phyloP scores from a whole-genome alignment of 2,113 vertebrate species.

The Tragulus kanchil region DNA sequence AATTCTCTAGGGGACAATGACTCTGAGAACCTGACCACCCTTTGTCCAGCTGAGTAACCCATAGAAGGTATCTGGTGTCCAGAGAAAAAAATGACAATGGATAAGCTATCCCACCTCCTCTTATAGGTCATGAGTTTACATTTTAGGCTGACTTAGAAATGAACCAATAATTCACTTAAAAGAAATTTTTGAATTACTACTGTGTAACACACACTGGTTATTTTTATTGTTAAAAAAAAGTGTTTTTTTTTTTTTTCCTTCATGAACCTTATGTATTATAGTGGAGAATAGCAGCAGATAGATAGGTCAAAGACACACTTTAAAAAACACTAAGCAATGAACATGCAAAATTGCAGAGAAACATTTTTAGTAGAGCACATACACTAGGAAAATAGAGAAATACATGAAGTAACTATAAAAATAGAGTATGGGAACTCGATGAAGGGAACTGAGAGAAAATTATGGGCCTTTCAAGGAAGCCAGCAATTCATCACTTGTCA shows the following conservation, averaged over 20 bases:
- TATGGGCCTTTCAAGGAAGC: slow-evolving; percentile 6
- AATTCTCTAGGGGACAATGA: neutral
- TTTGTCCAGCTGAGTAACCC: neutral
- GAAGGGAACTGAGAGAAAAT: slow-evolving; percentile 20
- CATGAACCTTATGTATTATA: neutral
- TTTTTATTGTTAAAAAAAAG: neutral
- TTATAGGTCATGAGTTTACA: neutral
- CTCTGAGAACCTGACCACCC: neutral
- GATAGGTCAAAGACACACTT: neutral
- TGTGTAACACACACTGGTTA: neutral
- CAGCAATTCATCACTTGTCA: slow-evolving; percentile 21
- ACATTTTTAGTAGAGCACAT: neutral
- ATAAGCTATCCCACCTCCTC: neutral
- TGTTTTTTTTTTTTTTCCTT: neutral
- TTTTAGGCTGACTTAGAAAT: slow-evolving; percentile 29
- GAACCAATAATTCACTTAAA: neutral
- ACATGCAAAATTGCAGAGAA: neutral
- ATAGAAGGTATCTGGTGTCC: neutral
- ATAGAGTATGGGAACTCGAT: neutral
- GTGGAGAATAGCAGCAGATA: neutral
- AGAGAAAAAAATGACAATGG: neutral
- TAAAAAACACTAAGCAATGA: neutral
- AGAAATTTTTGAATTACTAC: neutral
- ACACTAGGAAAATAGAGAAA: slow-evolving; percentile 36
- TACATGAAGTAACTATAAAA: neutral